Percentiles rank a stretch among this genome's conserved stretches.
Evolutionary conservation across 2,797 vertebrate genomes (phyloP).

Genomic region (Neopelma chrysocephalum): DNA sequence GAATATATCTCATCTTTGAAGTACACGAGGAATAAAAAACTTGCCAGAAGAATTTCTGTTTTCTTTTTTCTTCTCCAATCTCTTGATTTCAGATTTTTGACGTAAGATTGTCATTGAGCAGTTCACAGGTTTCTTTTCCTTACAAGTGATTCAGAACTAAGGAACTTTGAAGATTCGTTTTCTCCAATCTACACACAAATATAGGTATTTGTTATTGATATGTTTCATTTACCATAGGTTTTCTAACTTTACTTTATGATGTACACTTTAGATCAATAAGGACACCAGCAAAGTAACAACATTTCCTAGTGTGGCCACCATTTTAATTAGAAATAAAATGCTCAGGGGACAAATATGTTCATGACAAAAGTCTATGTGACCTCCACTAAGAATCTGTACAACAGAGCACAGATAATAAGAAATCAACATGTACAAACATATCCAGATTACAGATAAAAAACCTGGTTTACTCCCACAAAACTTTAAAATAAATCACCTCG

Average conservation of each 20-base stretch:
- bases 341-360: background rate
- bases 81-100: background rate
- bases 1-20: background rate
- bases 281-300: background rate
- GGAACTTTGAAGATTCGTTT: background rate
- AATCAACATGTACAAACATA: background rate
- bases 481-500: background rate
- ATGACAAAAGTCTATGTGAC: background rate
- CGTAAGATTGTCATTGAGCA: background rate
- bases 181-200: background rate
- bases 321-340: background rate
- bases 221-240: background rate
- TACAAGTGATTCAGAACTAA: background rate
- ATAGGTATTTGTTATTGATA: background rate
- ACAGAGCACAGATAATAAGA: background rate
- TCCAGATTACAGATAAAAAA: background rate
- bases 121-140: background rate
- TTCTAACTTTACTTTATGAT: background rate
- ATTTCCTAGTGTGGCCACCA: background rate
- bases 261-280: background rate
- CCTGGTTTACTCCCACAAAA: background rate
- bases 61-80: background rate
- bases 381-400: background rate
- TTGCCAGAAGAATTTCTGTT: background rate
- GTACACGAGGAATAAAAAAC: background rate